A percentile compares a stretch with the other conserved stretches of the same genome.
phyloP scores from a whole-genome alignment of 2,888 invertebrate species.

The Empis stercorea region DNA sequence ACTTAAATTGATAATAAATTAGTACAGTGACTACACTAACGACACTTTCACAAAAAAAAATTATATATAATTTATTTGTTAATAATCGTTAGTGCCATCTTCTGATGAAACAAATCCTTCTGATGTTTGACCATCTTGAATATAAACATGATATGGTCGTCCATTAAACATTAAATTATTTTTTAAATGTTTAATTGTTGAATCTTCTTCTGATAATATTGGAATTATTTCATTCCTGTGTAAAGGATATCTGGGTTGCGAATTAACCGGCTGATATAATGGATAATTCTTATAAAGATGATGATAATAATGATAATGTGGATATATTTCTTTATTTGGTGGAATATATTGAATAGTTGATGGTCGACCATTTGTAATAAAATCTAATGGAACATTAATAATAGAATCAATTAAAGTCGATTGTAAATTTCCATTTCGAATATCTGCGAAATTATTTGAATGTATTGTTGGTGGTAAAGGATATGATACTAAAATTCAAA shows the following conservation, averaged over 20 bases:
- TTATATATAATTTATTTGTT: too few species aligned
- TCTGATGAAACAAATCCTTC: too few species aligned
- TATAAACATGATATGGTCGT: slow-evolving; percentile 13
- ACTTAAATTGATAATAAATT: too few species aligned
- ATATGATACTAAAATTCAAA: not conserved
- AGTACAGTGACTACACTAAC: too few species aligned
- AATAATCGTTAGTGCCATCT: too few species aligned
- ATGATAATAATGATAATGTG: not conserved
- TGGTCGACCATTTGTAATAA: slow-evolving; percentile 63
- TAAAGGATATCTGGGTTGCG: slow-evolving; percentile 20
- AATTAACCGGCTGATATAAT: slow-evolving; percentile 17
- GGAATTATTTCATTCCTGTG: slow-evolving; percentile 37
- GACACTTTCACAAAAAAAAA: too few species aligned
- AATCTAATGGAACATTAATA: slow-evolving; percentile 58
- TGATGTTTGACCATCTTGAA: not conserved
- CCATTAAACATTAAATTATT: slow-evolving; percentile 64
- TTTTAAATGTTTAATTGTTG: slow-evolving; percentile 50
- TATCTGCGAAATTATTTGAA: not conserved
- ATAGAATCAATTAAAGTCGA: slow-evolving; percentile 41
- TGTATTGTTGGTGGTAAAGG: not conserved
- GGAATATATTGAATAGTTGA: slow-evolving; percentile 39
- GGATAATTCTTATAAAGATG: not conserved
- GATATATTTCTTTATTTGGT: not conserved
- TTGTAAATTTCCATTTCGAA: not conserved
- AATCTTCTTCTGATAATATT: slow-evolving; percentile 36